phyloP scores from a whole-genome alignment of 1,140 invertebrate species.

The Theocolax elegans region DNA sequence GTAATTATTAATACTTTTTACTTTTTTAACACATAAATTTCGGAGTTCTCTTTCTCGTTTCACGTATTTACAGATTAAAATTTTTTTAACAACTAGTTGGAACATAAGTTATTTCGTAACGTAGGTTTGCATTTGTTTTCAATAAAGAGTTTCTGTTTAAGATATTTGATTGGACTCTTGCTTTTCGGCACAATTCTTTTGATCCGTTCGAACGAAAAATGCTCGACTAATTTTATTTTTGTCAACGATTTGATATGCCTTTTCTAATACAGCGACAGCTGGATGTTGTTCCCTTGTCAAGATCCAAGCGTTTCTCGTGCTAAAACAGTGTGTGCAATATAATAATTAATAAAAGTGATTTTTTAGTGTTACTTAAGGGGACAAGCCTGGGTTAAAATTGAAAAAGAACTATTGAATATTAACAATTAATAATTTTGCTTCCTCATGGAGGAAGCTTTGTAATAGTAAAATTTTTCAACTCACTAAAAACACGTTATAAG shows the following conservation, averaged over 20 bases:
- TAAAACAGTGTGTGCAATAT: conserved; percentile 59
- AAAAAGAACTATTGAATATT: no score
- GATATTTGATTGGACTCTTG: conserved; percentile 20
- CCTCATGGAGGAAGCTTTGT: no score
- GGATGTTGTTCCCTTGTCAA: conserved; percentile 72
- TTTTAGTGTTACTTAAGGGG: neutral
- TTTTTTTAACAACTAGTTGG: neutral
- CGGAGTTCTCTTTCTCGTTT: no score
- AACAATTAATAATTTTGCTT: no score
- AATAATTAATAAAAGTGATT: conserved; percentile 37
- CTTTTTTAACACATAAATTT: no score
- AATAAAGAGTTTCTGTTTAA: neutral
- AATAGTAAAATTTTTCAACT: no score
- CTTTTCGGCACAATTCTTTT: conserved; percentile 68
- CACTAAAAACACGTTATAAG: no score
- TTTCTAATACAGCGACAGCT: conserved; percentile 68
- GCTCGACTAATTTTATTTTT: conserved; percentile 71
- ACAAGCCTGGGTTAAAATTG: no score
- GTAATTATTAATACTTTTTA: no score
- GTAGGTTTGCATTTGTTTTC: neutral
- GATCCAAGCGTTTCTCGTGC: conserved; percentile 75
- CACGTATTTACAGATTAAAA: neutral
- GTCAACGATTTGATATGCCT: conserved; percentile 71
- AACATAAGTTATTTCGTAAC: neutral
- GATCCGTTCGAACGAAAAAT: conserved; percentile 74